A percentile compares a stretch with the other conserved stretches of the same genome.
Evolutionary conservation across 2,113 vertebrate genomes (phyloP).

Genomic region (Leucoraja erinaceus): DNA sequence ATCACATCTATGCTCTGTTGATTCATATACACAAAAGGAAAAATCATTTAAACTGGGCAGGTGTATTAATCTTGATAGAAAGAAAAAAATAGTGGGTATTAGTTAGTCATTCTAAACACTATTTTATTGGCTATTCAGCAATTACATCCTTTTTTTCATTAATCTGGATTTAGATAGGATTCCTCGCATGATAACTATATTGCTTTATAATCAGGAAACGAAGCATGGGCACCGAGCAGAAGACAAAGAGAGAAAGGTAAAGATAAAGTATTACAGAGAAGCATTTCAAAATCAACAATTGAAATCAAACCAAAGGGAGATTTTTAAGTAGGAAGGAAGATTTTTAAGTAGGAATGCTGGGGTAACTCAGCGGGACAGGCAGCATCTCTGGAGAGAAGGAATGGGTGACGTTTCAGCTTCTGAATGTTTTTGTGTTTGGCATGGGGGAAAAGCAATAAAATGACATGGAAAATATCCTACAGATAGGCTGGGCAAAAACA

Average conservation of each 20-base stretch:
- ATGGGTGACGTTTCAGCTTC: no score
- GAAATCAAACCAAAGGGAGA: background rate
- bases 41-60: background rate
- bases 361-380: no score
- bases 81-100: background rate
- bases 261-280: background rate
- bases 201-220: background rate
- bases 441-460: background rate
- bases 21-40: background rate
- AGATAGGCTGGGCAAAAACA: background rate
- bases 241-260: background rate
- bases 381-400: no score
- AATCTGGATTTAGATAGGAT: background rate
- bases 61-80: background rate
- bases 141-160: background rate
- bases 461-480: background rate
- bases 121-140: background rate
- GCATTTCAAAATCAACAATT: background rate
- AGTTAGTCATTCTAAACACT: background rate
- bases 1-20: background rate
- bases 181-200: background rate
- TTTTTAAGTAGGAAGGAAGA: background rate
- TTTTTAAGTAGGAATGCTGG: background rate
- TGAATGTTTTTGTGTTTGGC: background rate
- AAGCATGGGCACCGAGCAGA: background rate